Evolutionary conservation across 2,888 invertebrate genomes (phyloP).

Genomic region (Tachina fera): DNA sequence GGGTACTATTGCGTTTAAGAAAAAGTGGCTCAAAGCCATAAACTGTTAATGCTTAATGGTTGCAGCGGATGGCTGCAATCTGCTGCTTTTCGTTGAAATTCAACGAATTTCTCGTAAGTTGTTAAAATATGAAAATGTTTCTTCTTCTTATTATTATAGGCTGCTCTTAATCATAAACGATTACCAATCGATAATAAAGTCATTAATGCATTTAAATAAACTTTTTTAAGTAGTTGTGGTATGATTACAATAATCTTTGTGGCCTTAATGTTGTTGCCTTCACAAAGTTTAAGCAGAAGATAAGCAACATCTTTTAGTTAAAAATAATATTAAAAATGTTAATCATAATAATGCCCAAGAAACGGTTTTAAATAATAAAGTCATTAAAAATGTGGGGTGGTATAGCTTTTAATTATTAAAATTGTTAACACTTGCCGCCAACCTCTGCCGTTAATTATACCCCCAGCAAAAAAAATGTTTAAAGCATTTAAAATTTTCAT

Average conservation of each 20-base stretch:
- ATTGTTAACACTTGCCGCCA: conserved; percentile 7
- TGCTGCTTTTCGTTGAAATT: background rate
- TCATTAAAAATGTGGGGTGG: conserved; percentile 52
- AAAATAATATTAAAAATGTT: background rate
- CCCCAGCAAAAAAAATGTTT: background rate
- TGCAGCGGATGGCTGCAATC: background rate
- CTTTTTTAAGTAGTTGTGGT: conserved; percentile 47
- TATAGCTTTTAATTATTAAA: conserved; percentile 22
- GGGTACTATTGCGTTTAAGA: conserved; percentile 61
- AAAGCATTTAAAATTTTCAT: conserved; percentile 28
- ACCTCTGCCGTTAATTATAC: conserved; percentile 37
- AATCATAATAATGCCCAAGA: conserved; percentile 19
- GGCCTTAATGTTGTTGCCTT: background rate
- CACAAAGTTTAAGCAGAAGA: background rate
- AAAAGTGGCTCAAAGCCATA: conserved; percentile 53
- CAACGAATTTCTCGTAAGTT: conserved; percentile 6
- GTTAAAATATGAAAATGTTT: conserved; percentile 16
- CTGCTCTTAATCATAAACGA: conserved; percentile 9
- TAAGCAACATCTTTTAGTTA: background rate
- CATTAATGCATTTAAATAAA: conserved; percentile 63
- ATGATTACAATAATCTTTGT: conserved; percentile 25
- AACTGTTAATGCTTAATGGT: conserved; percentile 26
- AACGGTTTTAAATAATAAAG: conserved; percentile 50
- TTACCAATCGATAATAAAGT: conserved; percentile 67
- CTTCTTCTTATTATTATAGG: conserved; percentile 1